Evolutionary conservation across 1,140 invertebrate genomes (phyloP).

Genomic region (Himalopsyche phryganea): DNA sequence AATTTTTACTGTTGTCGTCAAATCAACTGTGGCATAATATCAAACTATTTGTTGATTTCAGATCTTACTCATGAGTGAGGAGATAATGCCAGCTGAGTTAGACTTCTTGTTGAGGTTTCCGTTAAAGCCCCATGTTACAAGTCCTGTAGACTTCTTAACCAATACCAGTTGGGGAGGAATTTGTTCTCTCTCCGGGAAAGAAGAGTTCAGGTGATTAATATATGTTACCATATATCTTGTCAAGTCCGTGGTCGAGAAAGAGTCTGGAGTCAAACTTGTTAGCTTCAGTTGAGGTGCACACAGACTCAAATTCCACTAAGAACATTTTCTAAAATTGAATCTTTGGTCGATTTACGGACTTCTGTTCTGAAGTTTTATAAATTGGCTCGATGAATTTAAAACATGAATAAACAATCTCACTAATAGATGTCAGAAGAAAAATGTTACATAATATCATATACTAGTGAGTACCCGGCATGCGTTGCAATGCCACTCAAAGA

Average conservation of each 20-base stretch:
- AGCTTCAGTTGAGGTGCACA: background rate
- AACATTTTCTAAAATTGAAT: too few species aligned
- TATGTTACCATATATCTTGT: background rate
- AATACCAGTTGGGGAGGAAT: slow-evolving; percentile 93
- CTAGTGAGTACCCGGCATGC: too few species aligned
- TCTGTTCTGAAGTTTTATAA: too few species aligned
- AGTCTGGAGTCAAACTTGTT: too few species aligned
- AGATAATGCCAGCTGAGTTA: slow-evolving; percentile 79
- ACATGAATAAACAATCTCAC: too few species aligned
- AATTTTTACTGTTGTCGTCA: background rate
- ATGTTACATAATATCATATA: too few species aligned
- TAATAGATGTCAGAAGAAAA: too few species aligned
- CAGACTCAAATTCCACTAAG: background rate
- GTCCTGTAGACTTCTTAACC: slow-evolving; percentile 91
- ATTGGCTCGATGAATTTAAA: too few species aligned
- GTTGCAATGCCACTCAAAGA: too few species aligned
- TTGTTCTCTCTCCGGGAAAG: slow-evolving; percentile 81
- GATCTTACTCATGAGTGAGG: slow-evolving; percentile 82
- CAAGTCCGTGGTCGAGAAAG: too few species aligned
- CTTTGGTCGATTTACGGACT: too few species aligned
- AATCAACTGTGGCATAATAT: background rate
- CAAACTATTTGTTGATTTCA: slow-evolving; percentile 42
- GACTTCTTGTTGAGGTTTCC: slow-evolving; percentile 94
- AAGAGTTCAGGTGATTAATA: slow-evolving; percentile 73
- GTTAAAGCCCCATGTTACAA: slow-evolving; percentile 83